Conservation (phyloP, 2,113 vertebrate species). For the Athene noctua region DNA sequence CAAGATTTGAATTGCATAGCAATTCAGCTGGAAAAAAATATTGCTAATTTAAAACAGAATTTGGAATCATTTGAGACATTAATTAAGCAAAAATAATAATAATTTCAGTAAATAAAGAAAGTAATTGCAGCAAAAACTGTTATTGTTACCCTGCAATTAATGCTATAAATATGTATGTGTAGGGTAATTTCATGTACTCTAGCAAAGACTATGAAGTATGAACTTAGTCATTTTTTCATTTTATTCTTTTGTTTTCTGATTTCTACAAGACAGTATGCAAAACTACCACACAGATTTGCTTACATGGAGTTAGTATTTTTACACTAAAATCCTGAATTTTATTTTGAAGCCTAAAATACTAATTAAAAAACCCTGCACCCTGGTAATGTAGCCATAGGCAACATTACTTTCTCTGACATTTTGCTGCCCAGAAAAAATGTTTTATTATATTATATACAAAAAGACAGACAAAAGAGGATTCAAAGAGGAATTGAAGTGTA, state of each 20-base stretch:
- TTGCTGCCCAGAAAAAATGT: not conserved
- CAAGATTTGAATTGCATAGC: not conserved
- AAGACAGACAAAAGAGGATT: not conserved
- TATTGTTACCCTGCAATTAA: not conserved
- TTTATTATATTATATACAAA: not conserved
- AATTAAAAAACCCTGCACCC: not conserved
- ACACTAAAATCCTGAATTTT: not conserved
- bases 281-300: not conserved
- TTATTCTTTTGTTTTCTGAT: not conserved
- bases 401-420: not conserved
- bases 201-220: not conserved
- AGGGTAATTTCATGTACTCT: not conserved
- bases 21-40: not conserved
- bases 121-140: not conserved
- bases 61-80: not conserved
- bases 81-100: not conserved
- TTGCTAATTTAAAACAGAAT: not conserved
- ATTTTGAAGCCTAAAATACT: not conserved
- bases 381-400: not conserved
- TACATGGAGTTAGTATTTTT: not conserved
- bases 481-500: not conserved
- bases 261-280: not conserved
- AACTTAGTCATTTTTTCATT: not conserved
- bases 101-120: not conserved
- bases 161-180: not conserved